Base-by-base conservation (phyloP, 2,797 vertebrate species). In the Neoniphon sammara region DNA sequence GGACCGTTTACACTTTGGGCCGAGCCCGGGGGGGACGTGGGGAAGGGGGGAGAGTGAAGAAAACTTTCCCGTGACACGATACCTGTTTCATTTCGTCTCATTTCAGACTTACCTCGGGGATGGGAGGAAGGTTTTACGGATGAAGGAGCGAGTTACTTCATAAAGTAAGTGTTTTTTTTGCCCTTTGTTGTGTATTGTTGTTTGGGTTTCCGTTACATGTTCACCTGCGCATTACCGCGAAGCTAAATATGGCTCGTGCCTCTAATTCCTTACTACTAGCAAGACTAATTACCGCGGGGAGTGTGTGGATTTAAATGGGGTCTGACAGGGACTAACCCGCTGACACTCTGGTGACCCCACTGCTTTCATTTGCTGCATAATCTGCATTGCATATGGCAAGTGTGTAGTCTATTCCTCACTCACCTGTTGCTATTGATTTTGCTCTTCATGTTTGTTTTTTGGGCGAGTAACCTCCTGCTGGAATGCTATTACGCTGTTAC, bases 91-190 rank as follows among this genome's bases (percentile, higher is more conserved):
- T 53, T 5, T 34, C 5, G 0, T 56, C 66, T 23, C 25, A 1
- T 89, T 88, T 11, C 83, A 98, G 97, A 97, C 88, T 88, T 98
- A 36, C 96, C 96, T 23, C 87, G 81, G 47, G 97, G 97, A 70
- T 98, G 97, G 97, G 97, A 98, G 91, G 97, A 98, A 87, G 97
- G 96, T 0, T 98, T 97, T 70, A 96, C 96, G 4, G 87, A 94
- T 70, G 96, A 97, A 80, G 97, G 96, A 56, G 96, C 95, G 88
- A 96, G 96, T 85, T 98, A 94, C 94, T 98, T 97, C 92, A 96
- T 98, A 77, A 94, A 98, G 97, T 98, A 89, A 97, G 97, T 96
- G 44, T n/a, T 31, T 18, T n/a, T n/a, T n/a, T n/a, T n/a, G n/a
- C 1, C 17, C 3, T 0, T 7, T 47, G 6, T 17, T 39, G 2